Evolutionary conservation across 2,113 vertebrate species (phyloP), one percentile per base, ranked within the genome.

Genomic region (Butorides virescens): DNA sequence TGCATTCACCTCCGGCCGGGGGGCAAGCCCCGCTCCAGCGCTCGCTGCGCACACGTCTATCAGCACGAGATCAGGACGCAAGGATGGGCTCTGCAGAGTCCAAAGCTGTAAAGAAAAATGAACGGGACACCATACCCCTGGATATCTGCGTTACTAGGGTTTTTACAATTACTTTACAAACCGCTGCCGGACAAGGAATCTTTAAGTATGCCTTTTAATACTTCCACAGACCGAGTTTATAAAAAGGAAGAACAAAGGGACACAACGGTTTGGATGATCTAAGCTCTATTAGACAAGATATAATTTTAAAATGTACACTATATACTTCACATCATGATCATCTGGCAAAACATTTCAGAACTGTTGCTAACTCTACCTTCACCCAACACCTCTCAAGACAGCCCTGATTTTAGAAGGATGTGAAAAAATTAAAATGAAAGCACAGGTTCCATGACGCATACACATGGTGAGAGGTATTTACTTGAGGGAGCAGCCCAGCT

Each of bases 11-110:
- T 20, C 34, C 52, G 49, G 37, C 17, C 50, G 21, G 27, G 30
- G 32, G 17, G 8, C 36, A 50, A 39, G 55, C 34, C 22, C n/a
- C 2, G 2, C 19, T 14, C 13, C 44, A 47, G 2, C 34, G 0
- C 63, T 19, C 15, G 0, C 20, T 8, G 12, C 3, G 1, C 46
- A 2, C 15, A 6, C 11, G 6, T 19, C 44, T 13, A 7, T 15
- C n/a, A 29, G 59, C 1, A 34, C 37, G 2, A 32, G 44, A 18
- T 15, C 68, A 6, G 0, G 1, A 9, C 2, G 34, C 15, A 42
- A 56, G 49, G 22, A 61, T 7, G 6, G 19, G 50, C 65, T 22
- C 39, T 32, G 29, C n/a, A 36, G 52, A 9, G 26, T 23, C 44
- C 29, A 52, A 47, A 27, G 27, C 14, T 20, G 10, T 17, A 27